A percentile compares a stretch with the other conserved stretches of the same genome.
These are phyloP conservation scores for Coptotermes formosanus DNA, from an alignment of 1,140 invertebrate genomes.

Conservation along the genomic window DNA sequence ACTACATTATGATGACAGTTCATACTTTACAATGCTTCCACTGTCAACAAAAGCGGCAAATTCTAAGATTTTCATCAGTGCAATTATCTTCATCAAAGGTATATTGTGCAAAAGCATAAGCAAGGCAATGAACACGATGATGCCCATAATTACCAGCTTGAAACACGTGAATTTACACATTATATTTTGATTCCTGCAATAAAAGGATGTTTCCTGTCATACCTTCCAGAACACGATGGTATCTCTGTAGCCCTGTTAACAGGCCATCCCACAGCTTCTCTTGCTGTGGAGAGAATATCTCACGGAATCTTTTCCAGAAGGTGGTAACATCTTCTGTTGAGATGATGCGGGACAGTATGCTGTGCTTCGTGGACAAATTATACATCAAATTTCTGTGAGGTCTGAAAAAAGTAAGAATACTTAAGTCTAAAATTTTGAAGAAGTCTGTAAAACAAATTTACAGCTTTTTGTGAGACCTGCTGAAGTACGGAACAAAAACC, in stretches of 20 bases:
- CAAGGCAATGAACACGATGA: background rate
- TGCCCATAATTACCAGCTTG: background rate
- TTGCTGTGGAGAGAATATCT: conserved; percentile 49
- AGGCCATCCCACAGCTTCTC: conserved; percentile 56
- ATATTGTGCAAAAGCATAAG: background rate
- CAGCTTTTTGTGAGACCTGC: no score
- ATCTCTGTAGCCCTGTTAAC: conserved; percentile 54
- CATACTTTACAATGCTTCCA: no score
- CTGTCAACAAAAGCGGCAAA: no score
- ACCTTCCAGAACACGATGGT: conserved; percentile 53
- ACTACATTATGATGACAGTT: no score
- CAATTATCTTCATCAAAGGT: background rate
- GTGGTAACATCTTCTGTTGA: conserved; percentile 49
- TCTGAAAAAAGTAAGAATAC: conserved; percentile 1
- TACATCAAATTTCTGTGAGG: background rate
- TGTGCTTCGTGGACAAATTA: conserved; percentile 35
- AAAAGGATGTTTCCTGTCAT: background rate
- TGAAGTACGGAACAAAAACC: no score
- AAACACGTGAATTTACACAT: background rate
- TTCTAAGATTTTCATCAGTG: background rate
- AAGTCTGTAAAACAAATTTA: no score
- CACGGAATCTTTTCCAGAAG: conserved; percentile 53
- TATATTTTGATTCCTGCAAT: no score
- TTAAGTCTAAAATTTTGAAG: background rate
- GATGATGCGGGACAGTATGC: conserved; percentile 51